Evolutionary conservation across 2,888 invertebrate species (phyloP), one percentile per base, ranked within the genome.

Genomic region (Podabrus alpinus): DNA sequence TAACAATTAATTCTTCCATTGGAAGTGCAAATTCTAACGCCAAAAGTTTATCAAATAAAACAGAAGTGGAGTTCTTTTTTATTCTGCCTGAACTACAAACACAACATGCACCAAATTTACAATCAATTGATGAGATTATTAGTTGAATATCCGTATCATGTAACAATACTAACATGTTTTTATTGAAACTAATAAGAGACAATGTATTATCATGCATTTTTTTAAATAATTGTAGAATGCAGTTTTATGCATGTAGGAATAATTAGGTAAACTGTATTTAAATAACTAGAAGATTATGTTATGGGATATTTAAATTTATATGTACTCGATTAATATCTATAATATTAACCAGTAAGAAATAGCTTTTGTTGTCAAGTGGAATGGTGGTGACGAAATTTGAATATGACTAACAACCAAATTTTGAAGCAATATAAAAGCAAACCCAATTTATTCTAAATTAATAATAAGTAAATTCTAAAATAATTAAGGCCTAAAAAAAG

Each of bases 291-390:
- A 74, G 72, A 71, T 77, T 75, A 77, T 76, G 74, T 76, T 77
- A 74, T 76, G 78, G 76, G 76, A 74, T 78, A 78, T 74, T 76
- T 76, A 76, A 76, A 78, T 74, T 74, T 76, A 76, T 78, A 78
- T 78, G 73, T 76, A 76, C 72, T 74, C 76, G 74, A 76, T 69
- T 59, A 75, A 73, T 68, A 68, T 71, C 73, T 73, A 76, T 73
- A 45, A 68, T 71, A 70, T 71, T 68, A 73, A 73, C 59, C 61
- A 73, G 67, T 76, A 73, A 73, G 75, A 73, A 76, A 66, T 72
- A 73, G 72, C 24, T 15, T 21, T 15, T 69, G 19, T 76, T 76
- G 73, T 73, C 73, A 73, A 76, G 76, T 76, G 71, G 69, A 73
- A 73, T 71, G 13, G 66, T 71, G 13, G 66, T 68, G 66, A 72